These are phyloP conservation scores for Drosophila lacicola DNA, from an alignment of 2,888 invertebrate species.

Conservation along the genomic window DNA sequence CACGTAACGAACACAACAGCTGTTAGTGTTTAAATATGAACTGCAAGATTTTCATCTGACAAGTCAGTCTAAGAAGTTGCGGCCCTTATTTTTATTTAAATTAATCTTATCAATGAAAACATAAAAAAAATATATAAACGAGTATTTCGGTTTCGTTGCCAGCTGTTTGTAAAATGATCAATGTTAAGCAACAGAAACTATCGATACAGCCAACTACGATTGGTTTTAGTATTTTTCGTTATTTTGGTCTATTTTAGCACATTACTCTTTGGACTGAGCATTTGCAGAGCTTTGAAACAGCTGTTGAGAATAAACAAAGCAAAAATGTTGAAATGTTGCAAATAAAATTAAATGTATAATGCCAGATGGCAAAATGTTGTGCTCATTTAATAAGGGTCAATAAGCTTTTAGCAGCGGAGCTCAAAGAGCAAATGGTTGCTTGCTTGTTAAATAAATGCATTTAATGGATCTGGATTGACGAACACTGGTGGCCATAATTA, in stretches of 20 bases:
- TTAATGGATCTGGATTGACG: not conserved
- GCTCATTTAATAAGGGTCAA: not conserved
- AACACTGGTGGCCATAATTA: conserved; percentile 7
- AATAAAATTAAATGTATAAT: not conserved
- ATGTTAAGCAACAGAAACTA: conserved; percentile 1
- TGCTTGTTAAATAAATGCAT: not conserved
- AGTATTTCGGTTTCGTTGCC: too few species aligned
- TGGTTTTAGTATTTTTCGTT: not conserved
- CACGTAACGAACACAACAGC: not conserved
- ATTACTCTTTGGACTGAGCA: not conserved
- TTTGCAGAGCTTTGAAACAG: conserved; percentile 13
- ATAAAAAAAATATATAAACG: not conserved
- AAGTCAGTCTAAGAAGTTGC: too few species aligned
- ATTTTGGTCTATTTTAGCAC: not conserved
- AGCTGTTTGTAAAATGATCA: not conserved
- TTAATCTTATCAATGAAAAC: not conserved
- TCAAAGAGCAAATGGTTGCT: not conserved
- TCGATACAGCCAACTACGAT: not conserved
- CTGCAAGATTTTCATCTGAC: not conserved
- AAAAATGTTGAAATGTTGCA: not conserved
- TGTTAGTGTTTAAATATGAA: not conserved
- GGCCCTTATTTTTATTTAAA: too few species aligned
- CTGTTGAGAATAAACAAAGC: conserved; percentile 20
- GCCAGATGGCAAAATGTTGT: not conserved
- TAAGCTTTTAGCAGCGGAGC: too few species aligned